A percentile compares a stretch with the other conserved stretches of the same genome.
These are phyloP conservation scores for Tiliacea citrago DNA, from an alignment of 2,888 invertebrate species.

Conservation along the genomic window DNA sequence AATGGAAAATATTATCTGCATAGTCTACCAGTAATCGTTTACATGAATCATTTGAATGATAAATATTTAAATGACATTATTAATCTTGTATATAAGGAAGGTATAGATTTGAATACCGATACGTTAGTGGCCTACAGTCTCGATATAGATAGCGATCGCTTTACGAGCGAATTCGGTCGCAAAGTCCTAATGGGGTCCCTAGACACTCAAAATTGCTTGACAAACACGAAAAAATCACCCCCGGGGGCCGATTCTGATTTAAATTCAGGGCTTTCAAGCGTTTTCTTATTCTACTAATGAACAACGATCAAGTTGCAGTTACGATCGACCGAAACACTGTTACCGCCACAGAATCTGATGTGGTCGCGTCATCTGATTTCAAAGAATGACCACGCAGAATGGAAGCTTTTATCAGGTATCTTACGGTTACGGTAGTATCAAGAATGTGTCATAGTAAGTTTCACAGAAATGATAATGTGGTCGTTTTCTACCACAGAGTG, in stretches of 20 bases:
- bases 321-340: neutral
- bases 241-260: too few relatives aligned
- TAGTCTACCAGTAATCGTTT: conserved; percentile 38
- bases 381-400: conserved; percentile 48
- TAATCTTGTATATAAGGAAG: conserved; percentile 30
- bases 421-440: conserved; percentile 13
- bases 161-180: too few relatives aligned
- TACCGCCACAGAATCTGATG: conserved; percentile 29
- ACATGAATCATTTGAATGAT: conserved; percentile 62
- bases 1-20: conserved; percentile 73
- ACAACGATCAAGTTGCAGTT: too few relatives aligned
- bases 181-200: too few relatives aligned
- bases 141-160: too few relatives aligned
- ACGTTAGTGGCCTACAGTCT: conserved; percentile 1
- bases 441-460: conserved; percentile 34
- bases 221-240: too few relatives aligned
- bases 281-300: too few relatives aligned
- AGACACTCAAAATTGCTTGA: too few relatives aligned
- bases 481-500: neutral
- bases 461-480: conserved; percentile 25
- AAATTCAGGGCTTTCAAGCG: too few relatives aligned
- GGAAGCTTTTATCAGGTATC: conserved; percentile 15
- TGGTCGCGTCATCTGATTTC: conserved; percentile 55
- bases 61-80: conserved; percentile 54
- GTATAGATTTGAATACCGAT: conserved; percentile 40